Evolutionary conservation across 2,888 invertebrate species (phyloP).

Genomic region (Conus canariensis): DNA sequence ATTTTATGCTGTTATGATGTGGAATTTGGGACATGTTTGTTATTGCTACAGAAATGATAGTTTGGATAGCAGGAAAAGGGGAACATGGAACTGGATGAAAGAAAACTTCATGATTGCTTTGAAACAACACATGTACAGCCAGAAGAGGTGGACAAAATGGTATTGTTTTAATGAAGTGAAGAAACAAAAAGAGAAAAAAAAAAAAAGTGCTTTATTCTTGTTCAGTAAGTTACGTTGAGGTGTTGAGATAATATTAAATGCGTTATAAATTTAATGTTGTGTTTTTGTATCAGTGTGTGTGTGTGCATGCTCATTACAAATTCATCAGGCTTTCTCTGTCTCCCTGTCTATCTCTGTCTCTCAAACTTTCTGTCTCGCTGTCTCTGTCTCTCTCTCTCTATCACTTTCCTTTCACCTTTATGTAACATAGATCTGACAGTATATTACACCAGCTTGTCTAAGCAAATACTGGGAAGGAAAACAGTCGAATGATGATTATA

Average conservation of each 20-base stretch:
- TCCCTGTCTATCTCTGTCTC: background rate
- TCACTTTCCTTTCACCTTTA: too few relatives aligned
- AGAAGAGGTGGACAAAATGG: background rate
- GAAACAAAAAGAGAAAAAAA: background rate
- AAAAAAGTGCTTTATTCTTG: constrained; percentile 23
- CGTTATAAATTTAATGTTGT: background rate
- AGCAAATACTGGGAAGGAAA: too few relatives aligned
- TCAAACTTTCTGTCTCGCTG: background rate
- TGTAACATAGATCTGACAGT: too few relatives aligned
- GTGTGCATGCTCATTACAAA: background rate
- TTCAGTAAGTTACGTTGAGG: constrained; percentile 2
- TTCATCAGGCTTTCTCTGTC: background rate
- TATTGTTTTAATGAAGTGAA: background rate
- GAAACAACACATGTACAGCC: background rate
- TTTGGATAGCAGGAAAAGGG: background rate
- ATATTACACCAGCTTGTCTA: too few relatives aligned
- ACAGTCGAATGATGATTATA: too few relatives aligned
- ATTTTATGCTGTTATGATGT: too few relatives aligned
- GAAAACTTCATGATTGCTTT: background rate
- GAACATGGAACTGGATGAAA: background rate
- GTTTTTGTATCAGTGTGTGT: background rate
- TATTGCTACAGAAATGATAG: too few relatives aligned
- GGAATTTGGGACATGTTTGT: too few relatives aligned
- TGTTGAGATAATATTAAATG: background rate
- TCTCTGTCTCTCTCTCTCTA: background rate